Evolutionary conservation across 2,113 vertebrate species (phyloP), one percentile per base, ranked within the genome.

Genomic region (Petromus typicus): DNA sequence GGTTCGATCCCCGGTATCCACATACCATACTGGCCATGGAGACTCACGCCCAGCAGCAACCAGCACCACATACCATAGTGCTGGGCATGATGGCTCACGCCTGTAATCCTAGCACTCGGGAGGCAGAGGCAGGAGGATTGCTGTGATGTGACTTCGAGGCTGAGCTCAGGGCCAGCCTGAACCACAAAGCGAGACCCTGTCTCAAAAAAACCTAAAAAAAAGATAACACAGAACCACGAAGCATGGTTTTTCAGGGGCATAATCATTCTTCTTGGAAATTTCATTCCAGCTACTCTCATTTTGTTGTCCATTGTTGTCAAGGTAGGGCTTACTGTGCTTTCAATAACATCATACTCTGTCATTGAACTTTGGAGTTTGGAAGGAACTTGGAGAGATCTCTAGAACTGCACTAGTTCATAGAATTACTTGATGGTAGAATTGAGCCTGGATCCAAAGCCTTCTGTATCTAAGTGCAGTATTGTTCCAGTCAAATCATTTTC

Each of bases 151-250:
- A n/a, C n/a, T n/a, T n/a, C n/a, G n/a, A n/a, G n/a, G n/a, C n/a
- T n/a, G n/a, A n/a, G n/a, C n/a, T n/a, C n/a, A n/a, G n/a, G n/a
- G n/a, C n/a, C n/a, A n/a, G n/a, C n/a, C n/a, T n/a, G n/a, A n/a
- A n/a, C n/a, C n/a, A n/a, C n/a, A n/a, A n/a, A n/a, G n/a, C n/a
- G n/a, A n/a, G n/a, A n/a, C n/a, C n/a, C n/a, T n/a, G n/a, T n/a
- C n/a, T n/a, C n/a, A n/a, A n/a, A n/a, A n/a, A n/a, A n/a, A n/a
- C n/a, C n/a, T n/a, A n/a, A n/a, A n/a, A n/a, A n/a, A 79, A 86
- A 76, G 66, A 88, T 85, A 90, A 94, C 81, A 96, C 45, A 84
- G 43, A 87, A 92, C 56, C 10, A 20, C 86, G 81, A 86, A 54
- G 25, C 64, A 81, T 37, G 13, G 3, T 61, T 61, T 85, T 96